These are phyloP conservation scores for Lydus trimaculatus DNA, from an alignment of 2,888 invertebrate species.

Conservation along the genomic window DNA sequence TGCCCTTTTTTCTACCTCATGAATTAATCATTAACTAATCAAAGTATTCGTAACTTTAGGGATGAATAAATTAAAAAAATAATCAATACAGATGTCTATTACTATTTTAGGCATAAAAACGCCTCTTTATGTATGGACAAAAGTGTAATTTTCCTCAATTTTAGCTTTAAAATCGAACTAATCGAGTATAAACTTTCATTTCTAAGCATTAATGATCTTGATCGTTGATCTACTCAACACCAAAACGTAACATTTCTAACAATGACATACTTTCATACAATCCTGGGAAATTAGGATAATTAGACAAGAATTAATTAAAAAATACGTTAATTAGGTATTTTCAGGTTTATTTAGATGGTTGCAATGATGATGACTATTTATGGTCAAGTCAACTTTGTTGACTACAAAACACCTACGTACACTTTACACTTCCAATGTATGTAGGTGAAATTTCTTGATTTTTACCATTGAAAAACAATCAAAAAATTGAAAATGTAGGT, in stretches of 20 bases:
- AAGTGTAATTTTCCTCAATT: no score
- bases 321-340: not conserved
- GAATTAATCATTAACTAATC: no score
- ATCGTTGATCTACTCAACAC: not conserved
- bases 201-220: not conserved
- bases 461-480: not conserved
- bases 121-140: no score
- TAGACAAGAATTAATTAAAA: not conserved
- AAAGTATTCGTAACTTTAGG: no score
- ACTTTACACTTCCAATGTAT: no score
- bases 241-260: not conserved
- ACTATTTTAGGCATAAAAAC: no score
- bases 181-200: no score
- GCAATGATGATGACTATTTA: not conserved
- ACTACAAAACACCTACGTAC: not conserved
- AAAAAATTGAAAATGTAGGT: not conserved
- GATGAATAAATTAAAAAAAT: no score
- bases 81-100: no score
- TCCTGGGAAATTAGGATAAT: not conserved
- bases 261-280: not conserved
- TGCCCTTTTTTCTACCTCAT: no score
- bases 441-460: not conserved
- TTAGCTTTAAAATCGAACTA: no score
- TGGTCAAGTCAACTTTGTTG: not conserved
- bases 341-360: not conserved